phyloP scores from a whole-genome alignment of 2,888 invertebrate genomes.

The Cheilosia pagana region DNA sequence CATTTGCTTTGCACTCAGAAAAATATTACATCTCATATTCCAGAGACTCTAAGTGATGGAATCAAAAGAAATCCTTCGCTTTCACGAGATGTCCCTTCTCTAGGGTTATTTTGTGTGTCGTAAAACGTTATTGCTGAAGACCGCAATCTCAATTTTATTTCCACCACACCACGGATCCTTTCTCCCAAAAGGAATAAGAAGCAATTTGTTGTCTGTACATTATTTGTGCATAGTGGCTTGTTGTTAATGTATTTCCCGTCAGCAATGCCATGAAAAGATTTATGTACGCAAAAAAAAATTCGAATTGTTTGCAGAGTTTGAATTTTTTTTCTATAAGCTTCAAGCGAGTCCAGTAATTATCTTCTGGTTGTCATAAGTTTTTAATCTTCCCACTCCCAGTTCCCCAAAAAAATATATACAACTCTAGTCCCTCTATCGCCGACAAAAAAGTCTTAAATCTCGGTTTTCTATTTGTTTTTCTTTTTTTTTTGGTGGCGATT shows the following conservation, averaged over 20 bases:
- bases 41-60: background rate
- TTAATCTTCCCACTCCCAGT: background rate
- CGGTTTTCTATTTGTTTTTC: background rate
- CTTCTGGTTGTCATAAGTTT: no score
- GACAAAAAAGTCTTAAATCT: no score
- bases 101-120: background rate
- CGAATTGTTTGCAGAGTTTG: background rate
- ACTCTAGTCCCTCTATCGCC: no score
- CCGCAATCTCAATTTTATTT: constrained; percentile 1
- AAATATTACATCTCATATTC: background rate
- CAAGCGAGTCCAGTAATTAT: background rate
- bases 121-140: background rate
- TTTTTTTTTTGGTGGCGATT: background rate
- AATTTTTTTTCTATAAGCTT: background rate
- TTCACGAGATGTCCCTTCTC: background rate
- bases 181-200: background rate
- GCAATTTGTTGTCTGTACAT: background rate
- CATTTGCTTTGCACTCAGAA: background rate
- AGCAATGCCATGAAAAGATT: background rate
- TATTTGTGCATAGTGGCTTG: constrained; percentile 14
- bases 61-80: constrained; percentile 1
- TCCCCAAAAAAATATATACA: no score
- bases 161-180: constrained; percentile 18
- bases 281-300: background rate
- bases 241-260: background rate